Percentiles rank a stretch among this genome's conserved stretches.
Conservation (phyloP, 35 echinoderm and acorn worm species). For the Acanthaster planci region DNA sequence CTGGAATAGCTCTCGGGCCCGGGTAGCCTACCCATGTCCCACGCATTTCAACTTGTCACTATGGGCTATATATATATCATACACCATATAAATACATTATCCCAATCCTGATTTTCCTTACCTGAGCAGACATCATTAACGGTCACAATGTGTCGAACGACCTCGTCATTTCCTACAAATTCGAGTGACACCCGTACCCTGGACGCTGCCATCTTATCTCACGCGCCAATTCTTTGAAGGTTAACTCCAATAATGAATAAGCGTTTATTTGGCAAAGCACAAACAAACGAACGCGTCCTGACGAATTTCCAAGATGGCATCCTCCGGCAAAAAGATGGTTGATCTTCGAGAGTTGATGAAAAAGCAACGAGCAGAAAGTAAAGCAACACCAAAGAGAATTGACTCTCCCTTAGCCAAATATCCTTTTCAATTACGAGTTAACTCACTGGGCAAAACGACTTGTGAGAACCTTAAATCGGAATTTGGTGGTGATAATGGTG, state of each 20-base stretch:
- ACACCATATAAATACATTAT: too few relatives aligned
- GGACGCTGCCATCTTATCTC: conserved; percentile 28
- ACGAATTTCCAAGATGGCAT: conserved; percentile 41
- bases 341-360: conserved; percentile 91
- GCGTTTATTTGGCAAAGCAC: background rate
- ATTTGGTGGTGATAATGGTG: too few relatives aligned
- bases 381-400: conserved; percentile 48
- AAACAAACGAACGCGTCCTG: conserved; percentile 4
- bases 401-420: conserved; percentile 97
- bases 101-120: background rate
- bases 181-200: conserved; percentile 31
- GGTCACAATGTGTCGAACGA: conserved; percentile 53
- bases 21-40: too few relatives aligned
- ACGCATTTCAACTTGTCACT: too few relatives aligned
- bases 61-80: too few relatives aligned
- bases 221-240: background rate
- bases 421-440: conserved; percentile 68
- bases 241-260: conserved; percentile 4
- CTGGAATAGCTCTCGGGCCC: too few relatives aligned
- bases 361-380: conserved; percentile 65
- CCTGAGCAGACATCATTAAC: conserved; percentile 38
- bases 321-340: conserved; percentile 68
- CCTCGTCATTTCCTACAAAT: conserved; percentile 67
- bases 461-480: too few relatives aligned
- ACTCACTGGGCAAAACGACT: background rate